Percentiles rank a stretch among this genome's conserved stretches.
Conservation (phyloP, 37 sponge, comb jelly and placozoan species). For the Geodia barretti region DNA sequence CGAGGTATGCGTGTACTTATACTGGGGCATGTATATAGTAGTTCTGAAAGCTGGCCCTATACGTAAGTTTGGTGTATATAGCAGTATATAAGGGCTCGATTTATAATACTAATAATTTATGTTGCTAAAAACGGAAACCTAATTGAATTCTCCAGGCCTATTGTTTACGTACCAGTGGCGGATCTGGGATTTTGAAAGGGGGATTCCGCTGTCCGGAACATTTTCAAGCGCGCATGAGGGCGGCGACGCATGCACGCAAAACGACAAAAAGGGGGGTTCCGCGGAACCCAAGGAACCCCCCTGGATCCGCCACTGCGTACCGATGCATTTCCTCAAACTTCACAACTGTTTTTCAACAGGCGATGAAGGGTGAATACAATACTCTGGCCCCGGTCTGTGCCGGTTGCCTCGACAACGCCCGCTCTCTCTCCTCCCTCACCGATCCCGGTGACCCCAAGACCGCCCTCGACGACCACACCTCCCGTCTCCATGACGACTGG, state of each 20-base stretch:
- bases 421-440: conserved; percentile 19
- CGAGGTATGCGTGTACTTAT: conserved; percentile 43
- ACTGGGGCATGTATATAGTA: conserved; percentile 32
- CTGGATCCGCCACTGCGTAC: too few relatives aligned
- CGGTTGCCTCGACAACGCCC: conserved; percentile 44
- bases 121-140: too few relatives aligned
- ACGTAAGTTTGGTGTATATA: conserved; percentile 21
- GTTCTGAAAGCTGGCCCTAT: too few relatives aligned
- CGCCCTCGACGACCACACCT: conserved; percentile 7
- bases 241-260: too few relatives aligned
- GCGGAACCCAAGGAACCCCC: too few relatives aligned
- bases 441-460: conserved; percentile 23
- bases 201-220: too few relatives aligned
- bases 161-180: too few relatives aligned
- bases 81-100: conserved; percentile 11
- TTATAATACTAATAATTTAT: too few relatives aligned
- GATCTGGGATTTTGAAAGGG: too few relatives aligned
- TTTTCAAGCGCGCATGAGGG: too few relatives aligned
- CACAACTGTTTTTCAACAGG: conserved; percentile 22
- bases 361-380: conserved; percentile 46
- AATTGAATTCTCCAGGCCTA: too few relatives aligned
- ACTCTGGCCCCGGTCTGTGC: conserved; percentile 36
- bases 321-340: background rate
- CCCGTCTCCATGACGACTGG: conserved; percentile 51
- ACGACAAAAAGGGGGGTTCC: too few relatives aligned